These are phyloP conservation scores for Pristionchus entomophagus DNA, from an alignment of 2,888 invertebrate species.

Conservation along the genomic window DNA sequence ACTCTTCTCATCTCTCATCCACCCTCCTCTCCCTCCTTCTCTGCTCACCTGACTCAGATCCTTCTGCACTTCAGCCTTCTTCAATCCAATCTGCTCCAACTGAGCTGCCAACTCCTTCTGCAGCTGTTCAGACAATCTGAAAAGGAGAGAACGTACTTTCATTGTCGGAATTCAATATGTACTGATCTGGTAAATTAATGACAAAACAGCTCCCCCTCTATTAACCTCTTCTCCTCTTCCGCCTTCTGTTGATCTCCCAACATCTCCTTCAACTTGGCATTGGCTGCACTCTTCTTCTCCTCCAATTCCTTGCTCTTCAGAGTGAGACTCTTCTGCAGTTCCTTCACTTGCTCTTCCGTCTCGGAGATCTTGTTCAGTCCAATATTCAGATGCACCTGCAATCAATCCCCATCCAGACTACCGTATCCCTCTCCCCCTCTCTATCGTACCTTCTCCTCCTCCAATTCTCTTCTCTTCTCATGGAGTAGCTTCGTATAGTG, in stretches of 20 bases:
- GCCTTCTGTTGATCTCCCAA: constrained; percentile 85
- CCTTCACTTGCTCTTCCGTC: constrained; percentile 98
- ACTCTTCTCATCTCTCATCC: not conserved
- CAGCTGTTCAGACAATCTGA: constrained; percentile 98
- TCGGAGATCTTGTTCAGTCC: constrained; percentile 96
- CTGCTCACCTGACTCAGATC: constrained; percentile 84
- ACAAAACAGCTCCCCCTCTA: too few species aligned
- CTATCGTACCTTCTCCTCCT: constrained; percentile 88
- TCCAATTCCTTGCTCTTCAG: constrained; percentile 87
- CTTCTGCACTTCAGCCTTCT: constrained; percentile 93
- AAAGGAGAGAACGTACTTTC: too few species aligned
- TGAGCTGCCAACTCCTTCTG: constrained; percentile 97
- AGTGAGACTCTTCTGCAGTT: constrained; percentile 98
- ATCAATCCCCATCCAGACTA: not conserved
- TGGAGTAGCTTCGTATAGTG: constrained; percentile 93
- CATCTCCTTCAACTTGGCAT: constrained; percentile 99
- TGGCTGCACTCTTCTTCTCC: constrained; percentile 98
- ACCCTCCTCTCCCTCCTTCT: constrained; percentile 49
- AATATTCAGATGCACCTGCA: constrained; percentile 90
- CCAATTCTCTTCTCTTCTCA: constrained; percentile 95
- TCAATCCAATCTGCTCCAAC: constrained; percentile 86
- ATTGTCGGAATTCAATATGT: too few species aligned
- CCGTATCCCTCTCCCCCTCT: not conserved
- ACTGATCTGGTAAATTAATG: too few species aligned
- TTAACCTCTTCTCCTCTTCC: constrained; percentile 92